phyloP scores from a whole-genome alignment of 1,140 invertebrate genomes.

The Choristoneura fumiferana region DNA sequence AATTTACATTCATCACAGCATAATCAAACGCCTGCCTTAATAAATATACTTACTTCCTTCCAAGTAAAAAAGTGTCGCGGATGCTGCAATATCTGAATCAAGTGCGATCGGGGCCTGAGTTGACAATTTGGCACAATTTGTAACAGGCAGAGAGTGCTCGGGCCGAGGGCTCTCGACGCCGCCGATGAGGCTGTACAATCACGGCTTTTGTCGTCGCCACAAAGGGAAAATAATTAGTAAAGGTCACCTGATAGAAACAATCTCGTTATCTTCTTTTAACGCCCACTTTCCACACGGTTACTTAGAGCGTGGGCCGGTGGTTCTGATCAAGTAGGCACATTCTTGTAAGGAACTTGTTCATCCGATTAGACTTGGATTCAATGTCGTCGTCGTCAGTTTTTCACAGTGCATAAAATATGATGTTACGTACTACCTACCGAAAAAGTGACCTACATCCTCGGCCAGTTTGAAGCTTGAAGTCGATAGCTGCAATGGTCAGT shows the following conservation, averaged over 20 bases:
- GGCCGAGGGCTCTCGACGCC: conserved; percentile 35
- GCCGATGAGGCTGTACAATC: conserved; percentile 45
- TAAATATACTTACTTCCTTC: conserved; percentile 18
- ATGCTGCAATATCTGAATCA: conserved; percentile 31
- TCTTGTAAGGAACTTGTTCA: too few relatives aligned
- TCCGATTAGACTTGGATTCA: too few relatives aligned
- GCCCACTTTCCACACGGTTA: background rate
- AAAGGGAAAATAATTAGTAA: conserved; percentile 37
- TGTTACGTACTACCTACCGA: too few relatives aligned
- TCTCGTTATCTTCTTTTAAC: conserved; percentile 12
- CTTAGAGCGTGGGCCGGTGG: background rate
- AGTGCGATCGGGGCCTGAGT: conserved; percentile 44
- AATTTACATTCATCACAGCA: background rate
- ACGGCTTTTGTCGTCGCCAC: conserved; percentile 43
- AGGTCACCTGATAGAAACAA: conserved; percentile 28
- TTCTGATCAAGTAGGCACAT: too few relatives aligned
- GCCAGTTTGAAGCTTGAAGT: too few relatives aligned
- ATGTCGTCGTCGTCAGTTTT: too few relatives aligned
- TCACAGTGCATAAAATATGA: too few relatives aligned
- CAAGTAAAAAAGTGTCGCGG: conserved; percentile 20
- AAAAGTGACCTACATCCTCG: too few relatives aligned
- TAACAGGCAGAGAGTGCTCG: conserved; percentile 44
- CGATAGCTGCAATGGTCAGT: too few relatives aligned
- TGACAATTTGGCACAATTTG: conserved; percentile 61
- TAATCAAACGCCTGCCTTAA: background rate